Evolutionary conservation across 2,888 invertebrate genomes (phyloP), one percentile per base, ranked within the genome.

Genomic region (Molorchus minor): DNA sequence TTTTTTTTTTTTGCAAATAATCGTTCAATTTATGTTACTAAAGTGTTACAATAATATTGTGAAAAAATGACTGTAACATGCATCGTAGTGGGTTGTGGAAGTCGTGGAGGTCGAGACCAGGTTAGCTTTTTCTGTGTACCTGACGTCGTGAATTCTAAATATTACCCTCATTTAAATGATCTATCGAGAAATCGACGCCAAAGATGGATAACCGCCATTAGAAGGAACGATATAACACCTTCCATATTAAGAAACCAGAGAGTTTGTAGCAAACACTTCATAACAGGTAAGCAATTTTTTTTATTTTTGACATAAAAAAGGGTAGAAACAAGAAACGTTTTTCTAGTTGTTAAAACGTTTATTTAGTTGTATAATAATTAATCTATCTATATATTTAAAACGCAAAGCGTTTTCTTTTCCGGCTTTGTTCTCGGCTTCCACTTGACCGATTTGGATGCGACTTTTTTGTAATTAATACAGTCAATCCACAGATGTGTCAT

Each of bases 191-290:
- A 47, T 35, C 7, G 47, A 17, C 15, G 47, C 17, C 19, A 47
- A 47, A 47, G 19, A 35, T 47, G 47, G 47, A 17, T 47, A 35
- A 19, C 47, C 19, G 47, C 35, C 15, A 47, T 47, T 35, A 47
- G 35, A 35, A 47, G 35, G 12, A 13, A 47, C 4, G 47, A 35
- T 30, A 17, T 47, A 47, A 47, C 47, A 33, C 19, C 30, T 33
- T 47, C 46, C 10, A 46, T 46, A n/a, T 13, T 46, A 12, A 46
- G 33, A 44, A 44, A 44, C 44, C 44, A 44, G 30, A 45, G 45
- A 10, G n/a, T n/a, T n/a, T n/a, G n/a, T n/a, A n/a, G n/a, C n/a
- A n/a, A n/a, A n/a, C n/a, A n/a, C n/a, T n/a, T 30, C 29, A 45
- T 45, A 15, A 41, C 21, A 15, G 21, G 25, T 25, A 46, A 46